phyloP scores from a whole-genome alignment of 2,888 invertebrate species.

The Abrostola triplasia region DNA sequence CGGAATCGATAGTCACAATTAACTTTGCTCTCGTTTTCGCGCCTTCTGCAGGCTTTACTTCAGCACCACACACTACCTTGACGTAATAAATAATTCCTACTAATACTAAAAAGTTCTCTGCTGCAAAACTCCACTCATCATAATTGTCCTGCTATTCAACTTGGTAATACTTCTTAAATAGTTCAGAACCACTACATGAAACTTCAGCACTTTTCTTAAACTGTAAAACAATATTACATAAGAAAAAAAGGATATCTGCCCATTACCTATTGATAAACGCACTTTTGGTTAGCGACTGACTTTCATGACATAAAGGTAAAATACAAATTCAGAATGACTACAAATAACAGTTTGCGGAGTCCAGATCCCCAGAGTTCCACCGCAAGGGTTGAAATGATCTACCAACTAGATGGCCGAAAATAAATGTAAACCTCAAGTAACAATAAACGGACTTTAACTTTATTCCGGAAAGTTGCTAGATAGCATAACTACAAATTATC shows the following conservation, averaged over 20 bases:
- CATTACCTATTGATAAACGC: too few species aligned
- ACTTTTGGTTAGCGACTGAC: too few species aligned
- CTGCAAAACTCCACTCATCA: conserved; percentile 10
- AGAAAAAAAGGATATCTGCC: neutral
- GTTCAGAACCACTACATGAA: conserved; percentile 9
- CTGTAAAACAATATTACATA: conserved; percentile 4
- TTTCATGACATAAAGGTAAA: too few species aligned
- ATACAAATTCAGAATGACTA: too few species aligned
- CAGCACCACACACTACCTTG: neutral
- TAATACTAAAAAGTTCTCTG: conserved; percentile 6
- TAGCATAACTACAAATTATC: neutral
- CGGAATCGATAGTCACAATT: conserved; percentile 8
- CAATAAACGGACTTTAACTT: too few species aligned
- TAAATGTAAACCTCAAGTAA: too few species aligned
- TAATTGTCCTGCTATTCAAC: conserved; percentile 9
- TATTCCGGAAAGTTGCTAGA: too few species aligned
- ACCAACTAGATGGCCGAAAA: too few species aligned
- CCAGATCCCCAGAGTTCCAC: too few species aligned
- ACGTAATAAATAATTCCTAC: conserved; percentile 1
- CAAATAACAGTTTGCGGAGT: too few species aligned
- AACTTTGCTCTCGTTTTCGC: conserved; percentile 5
- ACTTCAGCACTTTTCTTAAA: conserved; percentile 7
- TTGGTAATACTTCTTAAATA: conserved; percentile 4
- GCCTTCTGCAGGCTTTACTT: conserved; percentile 7
- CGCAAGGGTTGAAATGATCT: too few species aligned